Base-by-base conservation (phyloP, 2,113 vertebrate genomes). In the Prionailurus viverrinus region DNA sequence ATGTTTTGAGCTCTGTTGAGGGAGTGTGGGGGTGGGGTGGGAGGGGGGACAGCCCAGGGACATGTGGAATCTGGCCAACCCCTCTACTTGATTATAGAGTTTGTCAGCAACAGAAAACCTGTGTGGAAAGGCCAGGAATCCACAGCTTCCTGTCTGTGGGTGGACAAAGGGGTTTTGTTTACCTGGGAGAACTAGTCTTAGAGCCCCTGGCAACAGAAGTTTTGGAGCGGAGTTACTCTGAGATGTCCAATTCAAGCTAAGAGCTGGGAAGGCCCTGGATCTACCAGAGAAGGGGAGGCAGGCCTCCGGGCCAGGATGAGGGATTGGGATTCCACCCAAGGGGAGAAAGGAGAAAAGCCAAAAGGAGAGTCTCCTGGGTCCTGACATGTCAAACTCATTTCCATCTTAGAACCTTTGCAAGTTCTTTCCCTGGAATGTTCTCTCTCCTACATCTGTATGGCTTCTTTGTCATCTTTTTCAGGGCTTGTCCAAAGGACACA, bases 161-260 rank as follows among this genome's bases (percentile, higher is more conserved):
- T 78, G 74, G 69, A 94, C 83, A 85, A 81, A 84, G 31, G 2
- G 4, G 19, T 58, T 94, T 93, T 90, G 65, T 97, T 96, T 95
- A 73, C 66, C 39, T 89, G 39, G 19, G 61, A 86, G 68, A 96
- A 23, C 39, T 48, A 85, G 27, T 55, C 48, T 94, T 55, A 71
- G 58, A 86, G 39, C 51, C 10, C 3, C 19, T 16, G 55, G 65
- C 48, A 93, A 66, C 21, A 65, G 14, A 81, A 7, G 4, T 53
- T 86, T 53, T 58, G 9, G 71, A 29, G 19, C 0, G 21, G 53
- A 39, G 76, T 58, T 66, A 39, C 21, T 69, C 80, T 92, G 65
- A 83, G 41, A 27, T 71, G 41, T 74, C 11, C 36, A 27, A 61
- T 91, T 96, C 78, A 89, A n/a, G 9, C 7, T 4, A 23, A 82